phyloP scores from a whole-genome alignment of 2,888 invertebrate genomes.

The Craniophora ligustri region DNA sequence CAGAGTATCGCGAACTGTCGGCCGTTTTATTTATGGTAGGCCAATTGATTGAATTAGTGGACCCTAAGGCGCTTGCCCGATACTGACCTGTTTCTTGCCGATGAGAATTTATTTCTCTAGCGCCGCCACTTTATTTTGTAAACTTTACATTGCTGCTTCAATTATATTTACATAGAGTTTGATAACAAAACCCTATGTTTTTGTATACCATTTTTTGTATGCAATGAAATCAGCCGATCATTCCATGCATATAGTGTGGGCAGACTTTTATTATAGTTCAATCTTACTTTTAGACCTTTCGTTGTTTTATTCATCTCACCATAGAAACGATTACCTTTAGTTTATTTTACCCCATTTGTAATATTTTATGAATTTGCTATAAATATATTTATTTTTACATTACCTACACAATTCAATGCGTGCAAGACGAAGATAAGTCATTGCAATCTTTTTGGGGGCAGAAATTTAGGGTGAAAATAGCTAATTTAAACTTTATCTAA shows the following conservation, averaged over 20 bases:
- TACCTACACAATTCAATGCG: slow-evolving; percentile 13
- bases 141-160: slow-evolving; percentile 58
- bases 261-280: not conserved
- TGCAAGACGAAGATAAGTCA: slow-evolving; percentile 40
- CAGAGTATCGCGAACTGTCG: slow-evolving; percentile 80
- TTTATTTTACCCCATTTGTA: no score
- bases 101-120: slow-evolving; percentile 77
- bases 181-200: no score
- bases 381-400: not conserved
- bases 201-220: not conserved
- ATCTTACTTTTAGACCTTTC: not conserved
- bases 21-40: slow-evolving; percentile 83
- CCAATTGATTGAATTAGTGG: slow-evolving; percentile 87
- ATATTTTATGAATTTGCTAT: not conserved
- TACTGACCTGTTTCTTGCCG: slow-evolving; percentile 73
- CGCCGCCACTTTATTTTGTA: slow-evolving; percentile 66
- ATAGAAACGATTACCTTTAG: not conserved
- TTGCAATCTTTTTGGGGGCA: slow-evolving; percentile 24
- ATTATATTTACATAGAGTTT: slow-evolving; percentile 17
- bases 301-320: not conserved
- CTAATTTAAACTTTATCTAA: no score
- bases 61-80: slow-evolving; percentile 80
- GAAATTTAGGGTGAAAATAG: slow-evolving; percentile 19
- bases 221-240: not conserved
- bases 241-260: not conserved